Percentiles rank a stretch among this genome's conserved stretches.
Conservation (phyloP, 37 sponge, comb jelly and placozoan species). For the Hormiphora californensis region DNA sequence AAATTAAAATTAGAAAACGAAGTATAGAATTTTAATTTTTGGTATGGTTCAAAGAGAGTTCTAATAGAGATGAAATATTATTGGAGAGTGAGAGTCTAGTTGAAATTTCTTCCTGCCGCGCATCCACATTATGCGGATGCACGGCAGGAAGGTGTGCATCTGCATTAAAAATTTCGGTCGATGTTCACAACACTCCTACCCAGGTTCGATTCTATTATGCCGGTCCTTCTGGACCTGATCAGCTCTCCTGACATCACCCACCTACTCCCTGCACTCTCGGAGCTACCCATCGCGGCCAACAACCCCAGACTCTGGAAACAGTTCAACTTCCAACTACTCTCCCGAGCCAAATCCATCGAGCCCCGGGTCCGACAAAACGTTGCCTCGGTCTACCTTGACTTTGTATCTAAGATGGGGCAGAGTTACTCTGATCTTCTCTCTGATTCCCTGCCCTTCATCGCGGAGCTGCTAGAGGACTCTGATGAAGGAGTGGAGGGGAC, state of each 20-base stretch:
- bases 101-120: too few relatives aligned
- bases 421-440: conserved; percentile 78
- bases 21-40: too few relatives aligned
- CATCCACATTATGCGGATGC: too few relatives aligned
- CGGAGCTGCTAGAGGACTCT: conserved; percentile 95
- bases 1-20: too few relatives aligned
- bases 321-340: conserved; percentile 76
- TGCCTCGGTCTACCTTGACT: conserved; percentile 62
- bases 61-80: too few relatives aligned
- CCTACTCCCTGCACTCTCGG: conserved; percentile 72
- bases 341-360: conserved; percentile 62
- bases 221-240: conserved; percentile 48
- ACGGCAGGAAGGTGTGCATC: too few relatives aligned
- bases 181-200: too few relatives aligned
- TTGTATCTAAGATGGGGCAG: conserved; percentile 72
- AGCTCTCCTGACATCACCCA: conserved; percentile 37
- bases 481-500: conserved; percentile 71
- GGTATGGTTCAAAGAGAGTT: too few relatives aligned
- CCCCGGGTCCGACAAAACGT: conserved; percentile 66
- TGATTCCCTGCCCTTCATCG: conserved; percentile 87
- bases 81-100: too few relatives aligned
- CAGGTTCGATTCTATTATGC: conserved; percentile 22
- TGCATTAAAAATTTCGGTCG: too few relatives aligned
- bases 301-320: conserved; percentile 76
- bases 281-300: conserved; percentile 75